A percentile compares a stretch with the other conserved stretches of the same genome.
These are phyloP conservation scores for Chrysochloris asiatica DNA, from an alignment of 2,113 vertebrate species.

Conservation along the genomic window DNA sequence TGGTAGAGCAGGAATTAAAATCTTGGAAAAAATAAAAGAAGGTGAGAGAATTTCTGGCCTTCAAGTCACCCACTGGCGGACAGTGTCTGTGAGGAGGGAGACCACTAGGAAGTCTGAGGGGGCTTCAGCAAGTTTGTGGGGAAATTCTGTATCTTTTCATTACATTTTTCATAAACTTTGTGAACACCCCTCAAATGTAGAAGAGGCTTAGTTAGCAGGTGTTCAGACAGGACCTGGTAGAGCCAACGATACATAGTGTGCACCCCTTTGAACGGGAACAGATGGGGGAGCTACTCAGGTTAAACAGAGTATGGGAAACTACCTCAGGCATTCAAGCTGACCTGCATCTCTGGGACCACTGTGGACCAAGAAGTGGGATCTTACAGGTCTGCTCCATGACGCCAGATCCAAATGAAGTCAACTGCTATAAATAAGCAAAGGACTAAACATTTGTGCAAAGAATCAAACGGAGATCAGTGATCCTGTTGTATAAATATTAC, in stretches of 20 bases:
- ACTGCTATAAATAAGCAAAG: not conserved
- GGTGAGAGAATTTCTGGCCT: not conserved
- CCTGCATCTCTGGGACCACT: not conserved
- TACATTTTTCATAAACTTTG: too few species aligned
- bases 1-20: not conserved
- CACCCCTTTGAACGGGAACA: not conserved
- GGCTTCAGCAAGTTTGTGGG: too few species aligned
- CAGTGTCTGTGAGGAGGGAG: not conserved
- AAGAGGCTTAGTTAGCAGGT: not conserved
- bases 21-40: conserved; percentile 28
- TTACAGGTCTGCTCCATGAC: not conserved
- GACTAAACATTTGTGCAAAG: not conserved
- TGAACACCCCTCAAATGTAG: too few species aligned
- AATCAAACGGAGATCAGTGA: not conserved
- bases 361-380: not conserved
- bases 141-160: too few species aligned
- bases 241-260: not conserved
- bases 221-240: not conserved
- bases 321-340: not conserved
- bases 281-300: not conserved
- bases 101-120: not conserved
- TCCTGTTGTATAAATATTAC: not conserved
- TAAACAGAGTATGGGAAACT: not conserved
- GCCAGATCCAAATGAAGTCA: not conserved
- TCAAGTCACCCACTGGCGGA: not conserved